phyloP scores from a whole-genome alignment of 1,140 invertebrate genomes.

The Drosophila sp. region DNA sequence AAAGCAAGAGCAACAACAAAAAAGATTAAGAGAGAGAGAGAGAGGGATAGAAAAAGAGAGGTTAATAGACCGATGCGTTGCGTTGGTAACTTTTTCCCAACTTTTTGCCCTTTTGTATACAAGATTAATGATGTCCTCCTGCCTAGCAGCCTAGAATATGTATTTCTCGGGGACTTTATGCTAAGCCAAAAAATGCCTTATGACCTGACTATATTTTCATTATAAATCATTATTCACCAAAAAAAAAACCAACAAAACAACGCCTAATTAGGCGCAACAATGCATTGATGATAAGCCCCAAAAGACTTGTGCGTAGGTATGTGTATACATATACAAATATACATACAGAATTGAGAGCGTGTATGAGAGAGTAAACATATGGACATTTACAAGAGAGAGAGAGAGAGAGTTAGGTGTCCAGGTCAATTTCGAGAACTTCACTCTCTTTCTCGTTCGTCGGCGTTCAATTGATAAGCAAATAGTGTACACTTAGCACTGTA shows the following conservation, averaged over 20 bases:
- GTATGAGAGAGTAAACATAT: slow-evolving; percentile 23
- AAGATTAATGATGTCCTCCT: slow-evolving; percentile 56
- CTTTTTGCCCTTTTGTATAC: slow-evolving; percentile 54
- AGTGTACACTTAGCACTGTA: slow-evolving; percentile 23
- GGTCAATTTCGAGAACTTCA: neutral
- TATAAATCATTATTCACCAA: neutral
- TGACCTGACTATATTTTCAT: neutral
- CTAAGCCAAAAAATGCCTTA: slow-evolving; percentile 29
- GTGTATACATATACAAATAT: slow-evolving; percentile 25
- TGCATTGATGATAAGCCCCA: slow-evolving; percentile 36
- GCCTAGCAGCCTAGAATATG: neutral
- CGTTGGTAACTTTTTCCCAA: slow-evolving; percentile 51
- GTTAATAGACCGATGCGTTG: slow-evolving; percentile 41
- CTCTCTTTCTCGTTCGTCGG: neutral
- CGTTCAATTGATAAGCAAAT: slow-evolving; percentile 40
- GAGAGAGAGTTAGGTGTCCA: neutral
- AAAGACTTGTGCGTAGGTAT: neutral
- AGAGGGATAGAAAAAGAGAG: slow-evolving; percentile 18
- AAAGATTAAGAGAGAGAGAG: slow-evolving; percentile 23
- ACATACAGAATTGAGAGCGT: slow-evolving; percentile 13
- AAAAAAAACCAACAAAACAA: neutral
- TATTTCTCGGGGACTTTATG: slow-evolving; percentile 9
- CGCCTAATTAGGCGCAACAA: slow-evolving; percentile 40
- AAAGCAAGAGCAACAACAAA: slow-evolving; percentile 16
- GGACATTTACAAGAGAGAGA: slow-evolving; percentile 12